Conservation (phyloP, 2,888 invertebrate species). For the Coleophora flavipennella region DNA sequence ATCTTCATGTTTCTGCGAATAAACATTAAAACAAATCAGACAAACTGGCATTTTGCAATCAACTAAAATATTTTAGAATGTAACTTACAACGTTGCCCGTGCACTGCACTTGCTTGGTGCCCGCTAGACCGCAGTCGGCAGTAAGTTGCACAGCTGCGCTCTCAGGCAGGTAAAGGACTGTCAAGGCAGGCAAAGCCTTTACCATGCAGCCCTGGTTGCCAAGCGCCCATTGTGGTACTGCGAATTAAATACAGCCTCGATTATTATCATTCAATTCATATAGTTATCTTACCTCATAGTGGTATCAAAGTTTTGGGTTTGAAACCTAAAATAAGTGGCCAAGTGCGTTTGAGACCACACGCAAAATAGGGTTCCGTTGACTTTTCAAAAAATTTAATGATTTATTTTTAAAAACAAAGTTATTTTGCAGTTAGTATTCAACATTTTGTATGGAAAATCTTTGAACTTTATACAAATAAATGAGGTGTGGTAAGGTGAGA, state of each 20-base stretch:
- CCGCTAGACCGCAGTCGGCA: slow-evolving; percentile 82
- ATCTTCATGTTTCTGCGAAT: slow-evolving; percentile 73
- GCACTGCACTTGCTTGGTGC: slow-evolving; percentile 80
- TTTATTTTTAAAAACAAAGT: too few species aligned
- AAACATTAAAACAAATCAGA: not conserved
- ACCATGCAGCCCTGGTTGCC: slow-evolving; percentile 79
- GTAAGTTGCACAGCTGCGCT: slow-evolving; percentile 83
- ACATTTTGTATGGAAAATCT: too few species aligned
- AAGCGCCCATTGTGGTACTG: slow-evolving; percentile 84
- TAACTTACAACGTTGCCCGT: slow-evolving; percentile 79
- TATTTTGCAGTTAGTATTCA: too few species aligned
- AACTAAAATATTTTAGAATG: not conserved
- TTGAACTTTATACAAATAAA: too few species aligned
- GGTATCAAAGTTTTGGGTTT: too few species aligned
- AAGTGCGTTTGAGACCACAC: too few species aligned
- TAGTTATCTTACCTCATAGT: too few species aligned
- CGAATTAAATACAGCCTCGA: slow-evolving; percentile 18
- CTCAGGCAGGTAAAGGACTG: slow-evolving; percentile 82
- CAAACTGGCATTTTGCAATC: not conserved
- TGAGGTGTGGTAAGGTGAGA: too few species aligned
- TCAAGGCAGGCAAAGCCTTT: slow-evolving; percentile 80
- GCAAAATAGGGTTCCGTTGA: too few species aligned
- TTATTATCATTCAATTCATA: too few species aligned
- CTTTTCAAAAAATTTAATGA: too few species aligned
- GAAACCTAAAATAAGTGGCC: too few species aligned